phyloP scores from a whole-genome alignment of 92 coral and sea anemone species.

The Blastomussa wellsi region DNA sequence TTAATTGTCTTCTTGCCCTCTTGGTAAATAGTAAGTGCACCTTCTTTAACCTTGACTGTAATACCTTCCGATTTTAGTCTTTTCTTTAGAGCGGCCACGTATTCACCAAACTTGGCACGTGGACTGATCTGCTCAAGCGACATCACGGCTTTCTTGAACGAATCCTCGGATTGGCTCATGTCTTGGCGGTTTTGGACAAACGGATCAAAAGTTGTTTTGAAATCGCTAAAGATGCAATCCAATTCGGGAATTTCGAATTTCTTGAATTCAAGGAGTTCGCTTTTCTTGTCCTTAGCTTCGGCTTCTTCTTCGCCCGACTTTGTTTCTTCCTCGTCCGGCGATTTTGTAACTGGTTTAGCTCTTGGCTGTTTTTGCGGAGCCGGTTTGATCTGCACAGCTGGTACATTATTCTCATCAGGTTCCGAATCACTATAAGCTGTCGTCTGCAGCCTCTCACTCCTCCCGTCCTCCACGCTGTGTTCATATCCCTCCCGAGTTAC shows the following conservation, averaged over 20 bases:
- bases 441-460: background rate
- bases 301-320: background rate
- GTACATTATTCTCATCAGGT: background rate
- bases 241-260: conserved; percentile 68
- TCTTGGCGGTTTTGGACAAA: conserved; percentile 70
- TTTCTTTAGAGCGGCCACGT: conserved; percentile 60
- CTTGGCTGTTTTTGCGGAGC: background rate
- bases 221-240: conserved; percentile 67
- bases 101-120: conserved; percentile 65
- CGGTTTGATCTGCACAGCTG: background rate
- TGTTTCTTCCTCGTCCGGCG: background rate
- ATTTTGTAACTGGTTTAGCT: background rate
- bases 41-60: conserved; percentile 78
- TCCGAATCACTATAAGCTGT: background rate
- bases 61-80: conserved; percentile 67
- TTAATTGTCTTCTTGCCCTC: conserved; percentile 55
- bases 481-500: background rate
- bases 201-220: conserved; percentile 64
- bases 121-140: conserved; percentile 63
- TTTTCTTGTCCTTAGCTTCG: background rate
- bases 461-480: background rate
- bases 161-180: conserved; percentile 64
- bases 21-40: conserved; percentile 59
- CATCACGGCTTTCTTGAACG: conserved; percentile 71
- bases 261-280: conserved; percentile 39